phyloP scores from a whole-genome alignment of 2,888 invertebrate species.

The Sphinx pinastri region DNA sequence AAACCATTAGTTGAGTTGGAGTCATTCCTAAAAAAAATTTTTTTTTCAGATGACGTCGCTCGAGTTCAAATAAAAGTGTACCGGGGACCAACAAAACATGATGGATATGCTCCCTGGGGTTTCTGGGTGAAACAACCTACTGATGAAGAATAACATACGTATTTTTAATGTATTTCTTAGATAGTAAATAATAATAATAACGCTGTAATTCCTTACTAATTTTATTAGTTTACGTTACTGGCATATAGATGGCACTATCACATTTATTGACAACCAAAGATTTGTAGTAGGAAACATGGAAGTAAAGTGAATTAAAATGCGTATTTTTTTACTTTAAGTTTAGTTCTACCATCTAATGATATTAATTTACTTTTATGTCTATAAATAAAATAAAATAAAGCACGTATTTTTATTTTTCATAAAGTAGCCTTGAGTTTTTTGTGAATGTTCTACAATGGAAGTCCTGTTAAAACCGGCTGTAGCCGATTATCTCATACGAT shows the following conservation, averaged over 20 bases:
- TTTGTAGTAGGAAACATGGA: conserved; percentile 24
- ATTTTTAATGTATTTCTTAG: background rate
- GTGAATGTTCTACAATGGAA: too few species aligned
- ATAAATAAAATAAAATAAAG: too few species aligned
- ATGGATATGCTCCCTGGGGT: conserved; percentile 88
- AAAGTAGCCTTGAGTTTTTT: too few species aligned
- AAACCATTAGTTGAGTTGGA: too few species aligned
- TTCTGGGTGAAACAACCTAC: conserved; percentile 89
- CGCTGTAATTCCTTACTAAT: too few species aligned
- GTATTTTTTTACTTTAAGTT: too few species aligned
- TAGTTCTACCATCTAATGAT: too few species aligned
- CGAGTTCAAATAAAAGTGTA: conserved; percentile 90
- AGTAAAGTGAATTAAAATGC: background rate
- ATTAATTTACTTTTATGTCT: too few species aligned
- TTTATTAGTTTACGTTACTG: conserved; percentile 16
- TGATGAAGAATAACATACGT: conserved; percentile 72
- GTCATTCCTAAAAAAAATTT: background rate
- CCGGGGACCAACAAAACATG: conserved; percentile 87
- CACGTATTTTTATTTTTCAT: too few species aligned
- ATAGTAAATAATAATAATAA: background rate
- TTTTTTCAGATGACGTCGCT: conserved; percentile 78
- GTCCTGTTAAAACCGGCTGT: too few species aligned
- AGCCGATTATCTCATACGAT: too few species aligned
- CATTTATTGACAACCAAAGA: conserved; percentile 45
- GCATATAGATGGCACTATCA: conserved; percentile 34